These are phyloP conservation scores for Aptenodytes patagonicus DNA, from an alignment of 2,113 vertebrate species.

Conservation along the genomic window DNA sequence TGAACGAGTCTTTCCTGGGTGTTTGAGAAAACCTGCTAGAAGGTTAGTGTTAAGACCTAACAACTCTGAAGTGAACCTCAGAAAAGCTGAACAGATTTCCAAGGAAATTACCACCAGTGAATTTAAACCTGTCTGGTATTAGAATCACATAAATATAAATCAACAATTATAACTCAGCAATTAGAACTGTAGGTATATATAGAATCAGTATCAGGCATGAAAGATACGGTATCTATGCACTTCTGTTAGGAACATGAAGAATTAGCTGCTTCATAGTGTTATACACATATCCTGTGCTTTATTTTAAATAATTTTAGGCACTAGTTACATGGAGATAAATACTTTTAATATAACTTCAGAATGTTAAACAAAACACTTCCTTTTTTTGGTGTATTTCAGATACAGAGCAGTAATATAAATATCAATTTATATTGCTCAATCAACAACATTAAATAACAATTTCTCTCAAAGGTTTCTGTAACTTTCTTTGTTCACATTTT, in stretches of 20 bases:
- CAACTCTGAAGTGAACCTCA: not conserved
- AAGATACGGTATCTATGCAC: rapidly evolving
- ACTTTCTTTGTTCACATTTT: not conserved
- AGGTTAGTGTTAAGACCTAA: not conserved
- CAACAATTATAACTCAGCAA: not conserved
- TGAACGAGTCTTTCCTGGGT: not conserved
- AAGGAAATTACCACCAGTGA: not conserved
- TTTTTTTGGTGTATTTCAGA: not conserved
- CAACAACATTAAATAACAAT: not conserved
- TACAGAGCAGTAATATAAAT: not conserved
- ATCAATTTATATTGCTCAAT: not conserved
- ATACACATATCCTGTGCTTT: not conserved
- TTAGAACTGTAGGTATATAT: not conserved
- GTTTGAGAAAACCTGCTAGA: not conserved
- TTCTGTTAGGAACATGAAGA: not conserved
- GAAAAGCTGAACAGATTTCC: not conserved
- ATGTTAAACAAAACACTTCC: not conserved
- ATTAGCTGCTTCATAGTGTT: not conserved
- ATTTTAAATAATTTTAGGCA: not conserved
- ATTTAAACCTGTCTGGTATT: not conserved
- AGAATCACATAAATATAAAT: not conserved
- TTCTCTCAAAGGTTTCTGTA: not conserved
- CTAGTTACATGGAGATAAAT: not conserved
- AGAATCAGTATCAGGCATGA: not conserved
- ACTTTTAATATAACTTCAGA: not conserved